Evolutionary conservation across 2,888 invertebrate species (phyloP).

Genomic region (Campoplex nolae): DNA sequence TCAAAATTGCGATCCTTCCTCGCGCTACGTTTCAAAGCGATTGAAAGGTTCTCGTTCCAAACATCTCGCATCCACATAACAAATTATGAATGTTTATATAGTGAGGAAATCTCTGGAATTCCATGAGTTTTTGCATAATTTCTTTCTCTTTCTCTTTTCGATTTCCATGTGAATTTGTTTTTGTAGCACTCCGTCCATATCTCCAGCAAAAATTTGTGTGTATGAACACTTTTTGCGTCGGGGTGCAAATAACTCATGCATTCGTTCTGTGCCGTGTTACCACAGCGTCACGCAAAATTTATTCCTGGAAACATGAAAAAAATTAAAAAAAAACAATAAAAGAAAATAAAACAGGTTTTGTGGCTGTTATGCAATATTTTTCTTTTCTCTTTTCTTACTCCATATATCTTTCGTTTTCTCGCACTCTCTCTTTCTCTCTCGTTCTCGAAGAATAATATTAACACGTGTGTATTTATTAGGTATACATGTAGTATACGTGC

Average conservation of each 20-base stretch:
- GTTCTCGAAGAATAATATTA: conserved; percentile 45
- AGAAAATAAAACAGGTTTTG: conserved; percentile 51
- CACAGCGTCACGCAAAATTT: conserved; percentile 2
- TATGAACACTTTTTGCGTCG: conserved; percentile 7
- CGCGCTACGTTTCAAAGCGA: not conserved
- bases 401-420: not conserved
- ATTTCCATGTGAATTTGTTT: not conserved
- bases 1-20: not conserved
- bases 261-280: not conserved
- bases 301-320: conserved; percentile 35
- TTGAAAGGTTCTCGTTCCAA: not conserved
- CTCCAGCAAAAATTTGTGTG: conserved; percentile 9
- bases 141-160: not conserved
- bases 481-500: conserved; percentile 15
- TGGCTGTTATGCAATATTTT: conserved; percentile 47
- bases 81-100: not conserved
- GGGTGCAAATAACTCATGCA: conserved; percentile 8
- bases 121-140: not conserved
- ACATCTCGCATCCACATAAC: not conserved
- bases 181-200: not conserved
- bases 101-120: not conserved
- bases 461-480: conserved; percentile 44
- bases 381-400: not conserved
- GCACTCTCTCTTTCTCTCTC: conserved; percentile 8
- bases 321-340: conserved; percentile 16